Conservation (phyloP, 2,888 invertebrate genomes). For the Bursaphelenchus okinawaensis region DNA sequence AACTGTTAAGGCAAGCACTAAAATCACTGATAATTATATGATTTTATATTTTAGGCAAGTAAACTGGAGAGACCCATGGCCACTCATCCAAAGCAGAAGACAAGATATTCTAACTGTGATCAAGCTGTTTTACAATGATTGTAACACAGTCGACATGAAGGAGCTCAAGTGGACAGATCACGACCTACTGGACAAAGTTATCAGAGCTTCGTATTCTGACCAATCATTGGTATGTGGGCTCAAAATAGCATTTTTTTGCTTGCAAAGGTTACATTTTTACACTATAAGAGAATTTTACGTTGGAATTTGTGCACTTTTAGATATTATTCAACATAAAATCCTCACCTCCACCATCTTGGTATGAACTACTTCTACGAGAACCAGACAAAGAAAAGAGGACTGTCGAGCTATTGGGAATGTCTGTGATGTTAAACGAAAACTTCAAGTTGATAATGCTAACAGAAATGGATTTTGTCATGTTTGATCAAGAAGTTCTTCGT, state of each 20-base stretch:
- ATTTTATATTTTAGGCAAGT: conserved; percentile 16
- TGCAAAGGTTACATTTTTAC: conserved; percentile 1
- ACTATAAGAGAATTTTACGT: neutral
- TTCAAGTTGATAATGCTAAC: conserved; percentile 18
- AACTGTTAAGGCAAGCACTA: neutral
- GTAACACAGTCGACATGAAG: conserved; percentile 8
- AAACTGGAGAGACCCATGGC: conserved; percentile 20
- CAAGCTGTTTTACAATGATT: conserved; percentile 7
- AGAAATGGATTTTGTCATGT: conserved; percentile 10
- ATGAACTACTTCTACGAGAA: conserved; percentile 22
- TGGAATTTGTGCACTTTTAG: conserved; percentile 16
- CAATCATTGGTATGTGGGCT: conserved; percentile 9
- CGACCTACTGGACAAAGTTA: conserved; percentile 14
- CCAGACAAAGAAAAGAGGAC: conserved; percentile 28
- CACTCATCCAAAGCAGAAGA: conserved; percentile 9
- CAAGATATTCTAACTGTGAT: conserved; percentile 7
- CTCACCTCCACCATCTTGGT: conserved; percentile 27
- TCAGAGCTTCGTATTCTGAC: conserved; percentile 21
- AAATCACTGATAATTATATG: neutral
- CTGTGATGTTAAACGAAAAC: conserved; percentile 14
- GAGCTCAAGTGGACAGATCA: conserved; percentile 14
- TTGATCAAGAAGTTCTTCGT: conserved; percentile 14
- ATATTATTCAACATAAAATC: conserved; percentile 25
- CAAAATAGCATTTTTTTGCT: neutral
- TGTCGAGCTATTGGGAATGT: conserved; percentile 12